A percentile compares a stretch with the other conserved stretches of the same genome.
phyloP scores from a whole-genome alignment of 2,113 vertebrate genomes.

The Miniopterus natalensis region DNA sequence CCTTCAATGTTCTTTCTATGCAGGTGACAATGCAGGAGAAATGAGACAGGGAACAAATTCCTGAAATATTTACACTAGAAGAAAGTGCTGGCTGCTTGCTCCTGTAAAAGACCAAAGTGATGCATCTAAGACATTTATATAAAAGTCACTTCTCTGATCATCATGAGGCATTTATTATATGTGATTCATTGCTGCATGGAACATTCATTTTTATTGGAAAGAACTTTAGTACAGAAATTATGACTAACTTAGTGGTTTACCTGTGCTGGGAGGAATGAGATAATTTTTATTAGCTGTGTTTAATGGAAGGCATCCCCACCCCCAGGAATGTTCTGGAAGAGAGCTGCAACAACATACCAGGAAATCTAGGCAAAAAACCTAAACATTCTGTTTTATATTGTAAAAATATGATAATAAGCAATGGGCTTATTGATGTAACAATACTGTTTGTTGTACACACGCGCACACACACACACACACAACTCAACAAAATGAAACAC shows the following conservation, averaged over 20 bases:
- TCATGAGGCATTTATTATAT: background rate
- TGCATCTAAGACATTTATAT: background rate
- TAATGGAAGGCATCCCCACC: background rate
- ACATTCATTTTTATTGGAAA: background rate
- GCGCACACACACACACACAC: background rate
- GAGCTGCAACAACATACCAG: background rate
- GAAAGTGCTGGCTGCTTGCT: slow-evolving; percentile 28
- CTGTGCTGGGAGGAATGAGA: background rate
- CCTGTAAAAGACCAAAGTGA: background rate
- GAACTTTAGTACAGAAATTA: background rate
- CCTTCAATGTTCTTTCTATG: background rate
- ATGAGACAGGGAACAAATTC: background rate
- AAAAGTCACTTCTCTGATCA: background rate
- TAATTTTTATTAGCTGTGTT: background rate
- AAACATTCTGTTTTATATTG: slow-evolving; percentile 52
- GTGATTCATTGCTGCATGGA: background rate
- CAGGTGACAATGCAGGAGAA: background rate
- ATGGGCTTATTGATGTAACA: background rate
- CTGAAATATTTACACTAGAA: slow-evolving; percentile 26
- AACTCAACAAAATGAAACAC: background rate
- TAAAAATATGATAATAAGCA: slow-evolving; percentile 19
- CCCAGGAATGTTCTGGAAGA: slow-evolving; percentile 30
- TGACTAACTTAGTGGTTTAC: slow-evolving; percentile 17
- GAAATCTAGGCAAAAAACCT: slow-evolving; percentile 8
- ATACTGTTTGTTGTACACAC: background rate